A percentile compares a stretch with the other conserved stretches of the same genome.
phyloP scores from a whole-genome alignment of 2,888 invertebrate genomes.

The Thysanoteuthis rhombus region DNA sequence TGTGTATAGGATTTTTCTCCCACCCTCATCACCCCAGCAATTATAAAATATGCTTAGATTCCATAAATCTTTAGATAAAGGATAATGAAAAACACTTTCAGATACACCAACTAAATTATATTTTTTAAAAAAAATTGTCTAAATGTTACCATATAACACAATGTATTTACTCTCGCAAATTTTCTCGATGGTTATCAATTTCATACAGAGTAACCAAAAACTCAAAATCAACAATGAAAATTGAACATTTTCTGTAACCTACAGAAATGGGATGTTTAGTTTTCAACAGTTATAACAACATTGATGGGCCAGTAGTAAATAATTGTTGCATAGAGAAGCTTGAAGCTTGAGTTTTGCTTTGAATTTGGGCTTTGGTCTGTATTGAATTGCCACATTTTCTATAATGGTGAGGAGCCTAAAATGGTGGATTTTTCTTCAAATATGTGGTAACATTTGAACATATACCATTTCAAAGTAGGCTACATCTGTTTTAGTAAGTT shows the following conservation, averaged over 20 bases:
- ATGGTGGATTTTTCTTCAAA: neutral
- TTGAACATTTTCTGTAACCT: neutral
- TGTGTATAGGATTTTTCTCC: neutral
- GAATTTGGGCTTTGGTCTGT: neutral
- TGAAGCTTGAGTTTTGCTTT: neutral
- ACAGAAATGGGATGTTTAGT: neutral
- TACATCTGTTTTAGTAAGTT: neutral
- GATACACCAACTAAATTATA: neutral
- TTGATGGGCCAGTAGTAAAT: neutral
- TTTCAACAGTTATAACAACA: neutral
- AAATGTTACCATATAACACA: constrained; percentile 12
- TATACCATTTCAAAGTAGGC: neutral
- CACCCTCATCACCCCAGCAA: neutral
- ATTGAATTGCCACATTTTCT: neutral
- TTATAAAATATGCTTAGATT: neutral
- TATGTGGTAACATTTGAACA: neutral
- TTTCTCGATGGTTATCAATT: neutral
- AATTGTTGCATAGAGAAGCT: neutral
- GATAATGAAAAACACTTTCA: neutral
- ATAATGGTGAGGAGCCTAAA: neutral
- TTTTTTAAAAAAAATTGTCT: neutral
- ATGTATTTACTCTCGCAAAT: neutral
- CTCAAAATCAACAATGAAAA: neutral
- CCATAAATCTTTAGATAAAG: neutral
- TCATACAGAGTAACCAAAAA: neutral